Conservation (phyloP, 2,113 vertebrate species). For the Gasterosteus nipponicus region DNA sequence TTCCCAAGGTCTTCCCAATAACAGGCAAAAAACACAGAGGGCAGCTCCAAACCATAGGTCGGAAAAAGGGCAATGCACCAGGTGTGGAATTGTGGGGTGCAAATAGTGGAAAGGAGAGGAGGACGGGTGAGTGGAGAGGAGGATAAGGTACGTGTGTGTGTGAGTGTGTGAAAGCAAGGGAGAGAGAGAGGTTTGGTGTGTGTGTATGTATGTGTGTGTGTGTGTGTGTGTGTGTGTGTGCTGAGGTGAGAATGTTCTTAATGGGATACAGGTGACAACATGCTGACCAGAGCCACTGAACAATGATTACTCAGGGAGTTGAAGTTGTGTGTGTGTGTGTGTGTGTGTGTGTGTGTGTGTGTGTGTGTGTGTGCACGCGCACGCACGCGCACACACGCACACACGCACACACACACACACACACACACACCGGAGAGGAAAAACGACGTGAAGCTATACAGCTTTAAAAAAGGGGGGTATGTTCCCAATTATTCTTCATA, state of each 20-base stretch:
- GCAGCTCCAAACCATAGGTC: conserved; percentile 44
- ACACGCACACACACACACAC: no score
- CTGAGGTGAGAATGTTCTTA: conserved; percentile 81
- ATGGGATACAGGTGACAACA: conserved; percentile 83
- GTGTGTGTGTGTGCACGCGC: conserved; percentile 4
- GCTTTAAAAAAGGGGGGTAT: background rate
- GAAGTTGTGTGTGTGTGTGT: conserved; percentile 33
- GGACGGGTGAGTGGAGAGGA: conserved; percentile 56
- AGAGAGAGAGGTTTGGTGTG: conserved; percentile 38
- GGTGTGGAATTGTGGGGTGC: conserved; percentile 59
- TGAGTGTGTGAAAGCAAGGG: conserved; percentile 28
- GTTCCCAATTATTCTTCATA: conserved; percentile 19
- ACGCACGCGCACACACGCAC: no score
- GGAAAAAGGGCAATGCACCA: conserved; percentile 45
- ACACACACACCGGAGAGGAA: background rate
- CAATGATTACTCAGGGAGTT: conserved; percentile 74
- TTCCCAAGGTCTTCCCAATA: conserved; percentile 49
- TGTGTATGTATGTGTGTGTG: no score
- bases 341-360: background rate
- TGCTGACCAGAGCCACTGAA: conserved; percentile 79
- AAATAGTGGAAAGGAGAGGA: conserved; percentile 48
- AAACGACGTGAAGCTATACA: conserved; percentile 8
- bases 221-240: conserved; percentile 62
- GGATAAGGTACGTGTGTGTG: conserved; percentile 42
- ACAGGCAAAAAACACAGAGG: conserved; percentile 12